Evolutionary conservation across 1,140 invertebrate genomes (phyloP).

Genomic region (Polyergus mexicanus): DNA sequence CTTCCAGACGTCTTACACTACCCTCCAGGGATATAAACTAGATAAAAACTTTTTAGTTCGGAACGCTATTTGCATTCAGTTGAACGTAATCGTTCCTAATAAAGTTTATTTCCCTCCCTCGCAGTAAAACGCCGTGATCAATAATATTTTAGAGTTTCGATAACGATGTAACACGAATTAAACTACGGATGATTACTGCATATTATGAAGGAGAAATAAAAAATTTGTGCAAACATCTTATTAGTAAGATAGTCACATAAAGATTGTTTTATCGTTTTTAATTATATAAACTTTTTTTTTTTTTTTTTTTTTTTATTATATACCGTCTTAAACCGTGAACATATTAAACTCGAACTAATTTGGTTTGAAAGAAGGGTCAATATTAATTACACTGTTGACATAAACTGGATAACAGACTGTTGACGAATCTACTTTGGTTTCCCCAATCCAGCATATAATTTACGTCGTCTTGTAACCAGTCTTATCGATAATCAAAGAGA

Average conservation of each 20-base stretch:
- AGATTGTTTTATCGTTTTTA: not conserved
- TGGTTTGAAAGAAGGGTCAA: not conserved
- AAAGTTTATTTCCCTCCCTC: constrained; percentile 27
- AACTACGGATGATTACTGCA: not conserved
- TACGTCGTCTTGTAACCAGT: not conserved
- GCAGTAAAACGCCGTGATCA: not conserved
- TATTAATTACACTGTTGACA: not conserved
- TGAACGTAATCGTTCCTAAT: constrained; percentile 25
- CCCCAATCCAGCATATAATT: constrained; percentile 1
- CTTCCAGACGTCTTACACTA: constrained; percentile 2
- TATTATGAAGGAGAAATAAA: not conserved
- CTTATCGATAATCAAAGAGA: constrained; percentile 1
- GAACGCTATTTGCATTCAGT: constrained; percentile 11
- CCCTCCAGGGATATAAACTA: constrained; percentile 1
- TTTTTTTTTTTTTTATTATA: too few relatives aligned
- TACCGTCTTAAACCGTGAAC: not conserved
- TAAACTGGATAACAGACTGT: too few relatives aligned
- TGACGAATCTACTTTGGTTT: not conserved
- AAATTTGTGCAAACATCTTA: not conserved
- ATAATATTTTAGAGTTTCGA: constrained; percentile 12
- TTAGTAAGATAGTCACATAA: not conserved
- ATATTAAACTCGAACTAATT: constrained; percentile 10
- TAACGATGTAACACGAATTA: constrained; percentile 4
- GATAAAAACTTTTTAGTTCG: constrained; percentile 27
- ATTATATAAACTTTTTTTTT: constrained; percentile 9